Conservation (phyloP, 2,797 vertebrate species). For the Chelon labrosus region DNA sequence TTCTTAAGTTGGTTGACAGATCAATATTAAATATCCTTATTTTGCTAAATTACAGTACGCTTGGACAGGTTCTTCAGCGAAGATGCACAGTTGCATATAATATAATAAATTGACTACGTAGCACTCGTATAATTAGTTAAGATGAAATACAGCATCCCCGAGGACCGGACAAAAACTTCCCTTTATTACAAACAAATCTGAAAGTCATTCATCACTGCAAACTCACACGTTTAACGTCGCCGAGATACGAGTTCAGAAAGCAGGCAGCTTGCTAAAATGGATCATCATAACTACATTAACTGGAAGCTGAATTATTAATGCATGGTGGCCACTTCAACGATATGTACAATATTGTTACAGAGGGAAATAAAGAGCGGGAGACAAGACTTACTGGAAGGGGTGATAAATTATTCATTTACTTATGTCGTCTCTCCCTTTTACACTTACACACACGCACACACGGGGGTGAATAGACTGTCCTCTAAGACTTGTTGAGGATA, state of each 20-base stretch:
- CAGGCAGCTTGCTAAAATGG: slow-evolving; percentile 28
- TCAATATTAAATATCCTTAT: too few relatives aligned
- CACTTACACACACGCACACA: slow-evolving; percentile 3
- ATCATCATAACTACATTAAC: slow-evolving; percentile 35
- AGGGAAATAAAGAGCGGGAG: slow-evolving; percentile 34
- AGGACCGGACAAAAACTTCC: slow-evolving; percentile 15
- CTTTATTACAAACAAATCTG: slow-evolving; percentile 16
- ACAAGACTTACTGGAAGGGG: slow-evolving; percentile 29
- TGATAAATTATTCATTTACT: slow-evolving; percentile 52
- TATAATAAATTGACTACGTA: slow-evolving; percentile 12
- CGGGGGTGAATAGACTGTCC: neutral
- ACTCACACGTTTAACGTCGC: slow-evolving; percentile 21
- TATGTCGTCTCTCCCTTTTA: neutral
- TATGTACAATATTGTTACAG: slow-evolving; percentile 25
- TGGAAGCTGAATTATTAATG: slow-evolving; percentile 44
- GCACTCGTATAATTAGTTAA: slow-evolving; percentile 33
- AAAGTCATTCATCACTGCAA: slow-evolving; percentile 39
- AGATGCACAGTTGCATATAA: neutral
- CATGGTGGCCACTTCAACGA: slow-evolving; percentile 6
- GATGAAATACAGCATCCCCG: slow-evolving; percentile 12
- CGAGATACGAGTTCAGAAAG: slow-evolving; percentile 22
- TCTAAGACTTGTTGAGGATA: slow-evolving; percentile 24
- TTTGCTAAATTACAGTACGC: too few relatives aligned
- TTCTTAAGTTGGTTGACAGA: neutral
- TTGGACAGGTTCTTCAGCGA: neutral